These are phyloP conservation scores for Brienomyrus brachyistius DNA, from an alignment of 2,113 vertebrate species.

Conservation along the genomic window DNA sequence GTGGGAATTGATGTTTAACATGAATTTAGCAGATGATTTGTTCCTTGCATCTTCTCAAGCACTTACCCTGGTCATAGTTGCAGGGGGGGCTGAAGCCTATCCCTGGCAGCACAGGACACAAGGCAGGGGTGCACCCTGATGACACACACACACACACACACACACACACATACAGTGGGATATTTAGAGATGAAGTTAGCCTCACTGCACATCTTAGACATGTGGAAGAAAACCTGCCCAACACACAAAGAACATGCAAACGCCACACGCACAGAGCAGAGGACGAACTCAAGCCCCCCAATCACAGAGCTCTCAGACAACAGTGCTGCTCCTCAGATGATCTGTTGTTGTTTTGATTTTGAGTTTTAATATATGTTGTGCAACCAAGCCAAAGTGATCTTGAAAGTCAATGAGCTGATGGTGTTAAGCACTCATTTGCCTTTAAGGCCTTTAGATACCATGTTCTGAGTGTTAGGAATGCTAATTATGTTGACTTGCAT, in stretches of 20 bases:
- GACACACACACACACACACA: not conserved
- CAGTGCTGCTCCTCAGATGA: not conserved
- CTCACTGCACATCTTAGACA: not conserved
- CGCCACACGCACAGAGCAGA: not conserved
- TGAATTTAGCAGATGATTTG: not conserved
- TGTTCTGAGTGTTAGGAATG: not conserved
- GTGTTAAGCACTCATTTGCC: not conserved
- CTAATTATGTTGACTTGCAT: not conserved
- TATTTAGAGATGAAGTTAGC: not conserved
- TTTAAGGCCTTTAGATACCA: not conserved
- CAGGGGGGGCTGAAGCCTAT: not conserved
- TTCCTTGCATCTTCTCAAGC: not conserved
- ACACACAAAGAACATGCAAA: not conserved
- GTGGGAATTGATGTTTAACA: not conserved
- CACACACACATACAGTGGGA: not conserved
- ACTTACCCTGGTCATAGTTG: not conserved
- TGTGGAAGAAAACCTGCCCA: not conserved
- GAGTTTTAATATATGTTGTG: not conserved
- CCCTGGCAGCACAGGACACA: not conserved
- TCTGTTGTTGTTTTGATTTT: not conserved
- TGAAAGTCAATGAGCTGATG: not conserved
- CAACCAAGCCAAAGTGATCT: not conserved
- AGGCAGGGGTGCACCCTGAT: not conserved
- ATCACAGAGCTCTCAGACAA: not conserved
- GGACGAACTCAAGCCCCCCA: not conserved